Evolutionary conservation across 2,797 vertebrate genomes (phyloP), one percentile per base, ranked within the genome.

Genomic region (Amphiprion clarkii): DNA sequence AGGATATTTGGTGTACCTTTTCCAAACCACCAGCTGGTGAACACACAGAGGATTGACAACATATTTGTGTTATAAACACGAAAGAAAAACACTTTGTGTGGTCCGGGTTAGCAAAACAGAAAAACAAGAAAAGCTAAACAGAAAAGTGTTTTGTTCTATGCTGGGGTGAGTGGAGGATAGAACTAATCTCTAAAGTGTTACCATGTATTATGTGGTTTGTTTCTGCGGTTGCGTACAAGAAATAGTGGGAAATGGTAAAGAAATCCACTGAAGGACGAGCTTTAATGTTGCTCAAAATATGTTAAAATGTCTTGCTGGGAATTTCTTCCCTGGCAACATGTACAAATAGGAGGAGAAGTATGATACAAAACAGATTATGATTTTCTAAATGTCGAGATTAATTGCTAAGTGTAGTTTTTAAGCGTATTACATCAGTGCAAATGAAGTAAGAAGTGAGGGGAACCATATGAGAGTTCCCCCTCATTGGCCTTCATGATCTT

Each of bases 11-110:
- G 33, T 71, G 74, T 62, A 79, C 70, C 75, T 86, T 83, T 73
- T 81, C 53, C 56, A 82, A 86, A 80, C 58, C 56, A 67, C 40
- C 74, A 86, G 75, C 79, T 75, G 75, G 65, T 75, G 48, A 78
- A 71, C 67, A 84, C 68, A 84, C 70, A 78, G 46, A 80, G 49
- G 13, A 65, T 61, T 60, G 60, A 87, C 64, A 79, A 64, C 75
- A 85, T 73, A 71, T 79, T 70, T 74, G 76, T 62, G 40, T 75
- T 72, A 65, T 40, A 74, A 78, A 85, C 85, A 81, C 1, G 2
- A 75, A 71, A 80, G 40, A 75, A 79, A 74, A 79, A 71, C 55
- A 75, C 63, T 65, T 81, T 88, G 81, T 88, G 85, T 82, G 85
- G 83, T 87, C 88, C 51, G 25, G 31, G 55, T 86, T 76, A 71